A percentile compares a stretch with the other conserved stretches of the same genome.
These are phyloP conservation scores for Chaetodon auriga DNA, from an alignment of 2,113 vertebrate genomes.

Conservation along the genomic window DNA sequence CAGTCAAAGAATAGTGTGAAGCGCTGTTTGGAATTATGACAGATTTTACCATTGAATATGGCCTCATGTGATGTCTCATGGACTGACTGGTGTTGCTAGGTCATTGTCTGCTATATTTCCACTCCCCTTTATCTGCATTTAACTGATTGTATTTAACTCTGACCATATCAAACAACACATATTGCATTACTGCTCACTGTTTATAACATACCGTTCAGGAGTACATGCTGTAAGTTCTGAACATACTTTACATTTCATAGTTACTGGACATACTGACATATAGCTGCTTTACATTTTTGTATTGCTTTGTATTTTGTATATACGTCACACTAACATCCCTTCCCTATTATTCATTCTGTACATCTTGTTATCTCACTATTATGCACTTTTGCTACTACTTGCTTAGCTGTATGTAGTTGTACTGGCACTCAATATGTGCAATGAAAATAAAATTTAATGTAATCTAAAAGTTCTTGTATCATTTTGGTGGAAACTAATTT, in stretches of 20 bases:
- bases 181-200: not conserved
- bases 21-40: not conserved
- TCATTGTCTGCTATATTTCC: not conserved
- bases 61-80: not conserved
- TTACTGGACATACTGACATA: not conserved
- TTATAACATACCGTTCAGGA: not conserved
- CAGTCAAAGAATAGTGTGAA: not conserved
- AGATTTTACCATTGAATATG: not conserved
- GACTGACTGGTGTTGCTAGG: not conserved
- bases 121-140: not conserved
- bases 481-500: no score
- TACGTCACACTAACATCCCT: no score
- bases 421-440: no score
- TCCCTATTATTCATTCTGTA: no score
- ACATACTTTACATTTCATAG: not conserved
- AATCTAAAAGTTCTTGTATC: no score
- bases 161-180: not conserved
- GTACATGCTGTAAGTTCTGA: not conserved
- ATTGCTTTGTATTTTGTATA: no score
- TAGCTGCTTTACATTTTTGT: not conserved
- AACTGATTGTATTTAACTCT: not conserved
- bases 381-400: no score
- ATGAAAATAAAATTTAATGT: no score
- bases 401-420: no score
- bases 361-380: no score